These are phyloP conservation scores for Bombyx mori DNA, from an alignment of 1,140 invertebrate species.

Conservation along the genomic window ASM3026992v2 NC_085123.1:2799001-2799500, in stretches of 20 bases:
- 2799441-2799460: too few relatives aligned
- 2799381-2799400: slow-evolving; percentile 8
- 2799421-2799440: background rate
- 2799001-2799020: slow-evolving; percentile 26
- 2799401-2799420: slow-evolving; percentile 1
- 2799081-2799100: slow-evolving; percentile 24
- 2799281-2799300: slow-evolving; percentile 17
- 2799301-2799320: slow-evolving; percentile 35
- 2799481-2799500: too few relatives aligned
- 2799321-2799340: slow-evolving; percentile 40
- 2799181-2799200: too few relatives aligned
- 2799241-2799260: too few relatives aligned
- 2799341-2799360: slow-evolving; percentile 19
- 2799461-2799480: too few relatives aligned
- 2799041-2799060: slow-evolving; percentile 61
- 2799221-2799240: too few relatives aligned
- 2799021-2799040: slow-evolving; percentile 56
- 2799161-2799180: too few relatives aligned
- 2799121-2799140: too few relatives aligned
- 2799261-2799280: too few relatives aligned
- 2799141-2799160: too few relatives aligned
- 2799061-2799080: slow-evolving; percentile 45
- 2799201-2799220: too few relatives aligned
- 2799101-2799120: too few relatives aligned
- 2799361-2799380: slow-evolving; percentile 31